phyloP scores from a whole-genome alignment of 2,797 vertebrate genomes.

The Lagorchestes hirsutus region DNA sequence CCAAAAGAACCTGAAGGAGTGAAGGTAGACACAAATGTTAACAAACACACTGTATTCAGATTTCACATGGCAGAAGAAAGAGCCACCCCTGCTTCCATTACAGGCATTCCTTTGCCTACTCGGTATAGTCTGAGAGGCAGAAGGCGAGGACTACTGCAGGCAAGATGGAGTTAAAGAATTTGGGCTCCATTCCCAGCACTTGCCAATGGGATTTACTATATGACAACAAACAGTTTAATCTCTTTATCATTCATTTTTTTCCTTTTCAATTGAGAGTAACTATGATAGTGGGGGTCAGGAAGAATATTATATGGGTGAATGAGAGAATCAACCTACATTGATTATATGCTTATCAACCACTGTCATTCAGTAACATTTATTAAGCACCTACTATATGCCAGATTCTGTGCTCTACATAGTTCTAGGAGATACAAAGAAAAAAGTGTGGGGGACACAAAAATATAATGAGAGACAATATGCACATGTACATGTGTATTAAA shows the following conservation, averaged over 20 bases:
- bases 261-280: background rate
- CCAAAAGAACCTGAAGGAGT: constrained; percentile 66
- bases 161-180: background rate
- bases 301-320: background rate
- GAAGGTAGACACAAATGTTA: constrained; percentile 27
- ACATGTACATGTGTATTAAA: background rate
- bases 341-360: constrained; percentile 12
- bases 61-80: background rate
- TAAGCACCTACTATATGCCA: background rate
- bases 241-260: background rate
- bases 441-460: background rate
- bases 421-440: background rate
- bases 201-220: background rate
- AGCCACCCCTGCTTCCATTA: background rate
- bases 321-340: background rate
- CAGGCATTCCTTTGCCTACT: background rate
- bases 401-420: background rate
- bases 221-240: background rate
- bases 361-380: background rate
- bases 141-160: background rate
- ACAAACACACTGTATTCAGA: background rate
- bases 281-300: background rate
- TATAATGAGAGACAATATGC: background rate
- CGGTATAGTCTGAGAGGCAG: background rate
- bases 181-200: background rate